Percentiles rank a stretch among this genome's conserved stretches.
Conservation (phyloP, 2,797 vertebrate genomes). For the Perdix hodgsoniae region DNA sequence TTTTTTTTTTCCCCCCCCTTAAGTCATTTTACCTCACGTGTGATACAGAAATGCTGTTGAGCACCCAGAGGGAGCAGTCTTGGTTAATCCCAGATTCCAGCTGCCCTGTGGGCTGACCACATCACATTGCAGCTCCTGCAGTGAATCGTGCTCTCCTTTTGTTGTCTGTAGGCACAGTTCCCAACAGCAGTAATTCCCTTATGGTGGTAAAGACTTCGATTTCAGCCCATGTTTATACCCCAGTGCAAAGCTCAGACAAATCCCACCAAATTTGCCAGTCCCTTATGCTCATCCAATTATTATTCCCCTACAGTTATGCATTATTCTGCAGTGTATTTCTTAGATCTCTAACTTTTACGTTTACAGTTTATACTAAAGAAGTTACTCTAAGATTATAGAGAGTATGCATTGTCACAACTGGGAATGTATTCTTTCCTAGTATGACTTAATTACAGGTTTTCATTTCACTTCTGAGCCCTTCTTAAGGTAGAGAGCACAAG, state of each 20-base stretch:
- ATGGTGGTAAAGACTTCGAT: background rate
- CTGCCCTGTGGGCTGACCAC: background rate
- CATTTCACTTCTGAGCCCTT: background rate
- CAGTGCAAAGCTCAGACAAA: background rate
- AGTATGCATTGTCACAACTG: background rate
- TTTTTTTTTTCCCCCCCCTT: background rate
- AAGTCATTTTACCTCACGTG: background rate
- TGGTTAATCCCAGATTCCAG: background rate
- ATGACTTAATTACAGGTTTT: background rate
- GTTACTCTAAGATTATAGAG: background rate
- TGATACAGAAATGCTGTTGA: background rate
- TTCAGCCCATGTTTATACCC: background rate
- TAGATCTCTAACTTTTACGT: slow-evolving; percentile 19
- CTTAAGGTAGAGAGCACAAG: background rate
- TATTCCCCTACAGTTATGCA: background rate
- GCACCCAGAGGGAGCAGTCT: background rate
- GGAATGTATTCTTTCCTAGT: background rate
- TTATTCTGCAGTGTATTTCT: fast-evolving
- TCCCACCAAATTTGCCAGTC: background rate
- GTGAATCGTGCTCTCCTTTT: background rate
- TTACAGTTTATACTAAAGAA: background rate
- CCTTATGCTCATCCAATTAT: background rate
- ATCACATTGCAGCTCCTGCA: background rate
- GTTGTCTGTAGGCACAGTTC: background rate
- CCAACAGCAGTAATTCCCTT: background rate